Evolutionary conservation across 1,140 invertebrate genomes (phyloP), one percentile per base, ranked within the genome.

Genomic region (Chironomus striatipennis): DNA sequence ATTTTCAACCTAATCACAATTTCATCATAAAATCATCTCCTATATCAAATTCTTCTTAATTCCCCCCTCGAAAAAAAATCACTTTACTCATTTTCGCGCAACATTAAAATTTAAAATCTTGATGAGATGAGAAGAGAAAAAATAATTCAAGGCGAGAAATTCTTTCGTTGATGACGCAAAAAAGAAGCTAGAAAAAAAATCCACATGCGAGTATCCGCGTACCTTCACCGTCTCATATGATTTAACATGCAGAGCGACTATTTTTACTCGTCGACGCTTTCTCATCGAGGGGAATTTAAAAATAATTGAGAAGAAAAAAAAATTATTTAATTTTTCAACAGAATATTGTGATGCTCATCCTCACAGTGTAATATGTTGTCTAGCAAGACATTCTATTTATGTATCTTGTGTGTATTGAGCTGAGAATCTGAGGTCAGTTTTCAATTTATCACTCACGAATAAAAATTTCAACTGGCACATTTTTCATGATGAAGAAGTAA

Each of bases 191-290:
- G 47, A n/a, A n/a, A 57, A 57, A 57, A 12, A 15, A n/a, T 57
- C n/a, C 12, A n/a, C 47, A 57, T 57, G 47, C 47, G 12, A 34
- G 24, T 34, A 34, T 34, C 24, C 24, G 24, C 24, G 12, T 15
- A n/a, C 47, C 47, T 57, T 57, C 47, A 57, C 43, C 47, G 47
- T 57, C 47, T 57, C 47, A 57, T 57, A 57, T 57, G 47, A 57
- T 57, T 57, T 57, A 57, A n/a, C 47, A 57, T 57, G 47, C 12
- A 57, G 12, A 57, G n/a, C 47, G 47, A 15, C 47, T 57, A 57
- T 57, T 57, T 57, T 57, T 57, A 57, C 47, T 47, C n/a, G 47
- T 57, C 24, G 24, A 34, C 5, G 24, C 24, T 34, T 34, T 34
- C 24, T 34, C 24, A 34, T 34, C 24, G 24, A 34, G 47, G 12